phyloP scores from a whole-genome alignment of 2,113 vertebrate species.

The Rhinichthys klamathensis region DNA sequence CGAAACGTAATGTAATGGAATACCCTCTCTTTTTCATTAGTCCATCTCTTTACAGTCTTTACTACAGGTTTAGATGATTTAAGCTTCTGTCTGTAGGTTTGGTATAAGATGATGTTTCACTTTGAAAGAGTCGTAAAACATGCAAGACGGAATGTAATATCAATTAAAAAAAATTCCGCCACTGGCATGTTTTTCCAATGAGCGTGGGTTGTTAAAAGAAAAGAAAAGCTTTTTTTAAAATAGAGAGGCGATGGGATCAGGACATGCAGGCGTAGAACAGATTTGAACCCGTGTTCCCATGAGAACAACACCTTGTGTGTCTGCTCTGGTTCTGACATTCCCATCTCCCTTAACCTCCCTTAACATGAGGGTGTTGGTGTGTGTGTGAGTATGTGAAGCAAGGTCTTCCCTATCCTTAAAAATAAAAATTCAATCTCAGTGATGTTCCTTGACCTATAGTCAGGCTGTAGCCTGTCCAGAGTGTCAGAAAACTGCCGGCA shows the following conservation, averaged over 20 bases:
- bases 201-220: too few relatives aligned
- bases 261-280: not conserved
- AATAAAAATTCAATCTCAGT: constrained; percentile 7
- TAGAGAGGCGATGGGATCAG: not conserved
- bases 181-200: too few relatives aligned
- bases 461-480: constrained; percentile 2
- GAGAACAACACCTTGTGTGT: not conserved
- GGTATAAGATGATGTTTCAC: too few relatives aligned
- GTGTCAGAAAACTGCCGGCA: constrained; percentile 23
- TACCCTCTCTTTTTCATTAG: too few relatives aligned
- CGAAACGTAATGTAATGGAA: too few relatives aligned
- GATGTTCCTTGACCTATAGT: not conserved
- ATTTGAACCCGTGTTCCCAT: not conserved
- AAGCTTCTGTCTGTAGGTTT: too few relatives aligned
- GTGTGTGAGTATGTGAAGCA: not conserved
- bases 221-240: not conserved
- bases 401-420: not conserved
- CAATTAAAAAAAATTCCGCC: too few relatives aligned
- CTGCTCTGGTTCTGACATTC: not conserved
- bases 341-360: not conserved
- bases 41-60: too few relatives aligned
- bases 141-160: too few relatives aligned
- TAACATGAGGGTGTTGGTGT: constrained; percentile 14
- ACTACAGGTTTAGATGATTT: too few relatives aligned
- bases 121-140: too few relatives aligned